Conservation (phyloP, 1,140 invertebrate genomes). For the Elysia chlorotica region DNA sequence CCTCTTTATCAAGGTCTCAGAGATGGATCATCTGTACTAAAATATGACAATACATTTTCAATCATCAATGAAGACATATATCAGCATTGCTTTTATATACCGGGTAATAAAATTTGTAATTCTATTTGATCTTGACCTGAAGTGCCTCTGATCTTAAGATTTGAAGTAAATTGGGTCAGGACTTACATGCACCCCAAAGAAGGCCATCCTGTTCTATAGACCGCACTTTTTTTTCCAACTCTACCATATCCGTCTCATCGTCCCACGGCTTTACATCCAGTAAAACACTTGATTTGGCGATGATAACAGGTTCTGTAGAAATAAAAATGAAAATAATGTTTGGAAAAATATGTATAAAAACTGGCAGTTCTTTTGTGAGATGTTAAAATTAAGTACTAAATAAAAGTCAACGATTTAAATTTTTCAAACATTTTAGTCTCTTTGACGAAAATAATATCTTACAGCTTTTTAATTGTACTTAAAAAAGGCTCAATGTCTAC, state of each 20-base stretch:
- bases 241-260: constrained; percentile 92
- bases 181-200: constrained; percentile 84
- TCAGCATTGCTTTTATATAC: neutral
- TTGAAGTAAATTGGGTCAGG: neutral
- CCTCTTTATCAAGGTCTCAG: too few relatives aligned
- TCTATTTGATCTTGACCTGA: neutral
- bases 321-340: too few relatives aligned
- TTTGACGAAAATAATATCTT: too few relatives aligned
- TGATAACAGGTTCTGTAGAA: constrained; percentile 68
- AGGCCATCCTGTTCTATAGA: constrained; percentile 83
- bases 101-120: neutral
- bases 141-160: neutral
- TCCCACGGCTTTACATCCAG: constrained; percentile 97
- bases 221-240: constrained; percentile 81
- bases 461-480: too few relatives aligned
- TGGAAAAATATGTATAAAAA: too few relatives aligned
- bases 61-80: neutral
- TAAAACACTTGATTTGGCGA: constrained; percentile 90
- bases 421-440: too few relatives aligned
- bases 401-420: too few relatives aligned
- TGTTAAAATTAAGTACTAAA: too few relatives aligned
- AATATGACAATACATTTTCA: neutral
- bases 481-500: too few relatives aligned
- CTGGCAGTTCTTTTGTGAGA: too few relatives aligned
- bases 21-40: too few relatives aligned